phyloP scores from a whole-genome alignment of 2,113 vertebrate genomes.

The Oncorhynchus tshawytscha region DNA sequence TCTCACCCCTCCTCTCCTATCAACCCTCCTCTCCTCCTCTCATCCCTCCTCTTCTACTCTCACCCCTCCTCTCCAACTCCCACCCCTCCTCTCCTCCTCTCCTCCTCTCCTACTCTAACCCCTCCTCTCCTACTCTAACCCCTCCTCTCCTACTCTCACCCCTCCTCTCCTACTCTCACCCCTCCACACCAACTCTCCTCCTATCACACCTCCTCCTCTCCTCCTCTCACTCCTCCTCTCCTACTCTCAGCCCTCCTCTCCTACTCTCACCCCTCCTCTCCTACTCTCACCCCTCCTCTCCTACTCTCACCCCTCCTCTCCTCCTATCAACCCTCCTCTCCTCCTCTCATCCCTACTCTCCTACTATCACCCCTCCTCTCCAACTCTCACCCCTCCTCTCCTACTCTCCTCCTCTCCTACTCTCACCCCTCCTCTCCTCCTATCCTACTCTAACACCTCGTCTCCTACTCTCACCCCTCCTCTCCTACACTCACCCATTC shows the following conservation, averaged over 20 bases:
- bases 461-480: neutral
- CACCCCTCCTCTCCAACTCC: neutral
- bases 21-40: neutral
- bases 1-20: neutral
- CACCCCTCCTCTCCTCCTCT: no score
- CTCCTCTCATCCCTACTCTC: neutral
- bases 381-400: no score
- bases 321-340: neutral
- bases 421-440: neutral
- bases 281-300: neutral
- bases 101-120: no score
- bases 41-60: no score
- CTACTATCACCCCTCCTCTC: no score
- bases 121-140: no score
- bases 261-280: neutral
- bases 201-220: neutral
- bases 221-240: no score
- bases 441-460: constrained; percentile 15
- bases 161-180: no score
- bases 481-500: neutral
- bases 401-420: no score
- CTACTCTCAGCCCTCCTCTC: no score
- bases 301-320: neutral
- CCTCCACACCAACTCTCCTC: no score
- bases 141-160: no score